A percentile compares a stretch with the other conserved stretches of the same genome.
These are phyloP conservation scores for Anguilla anguilla DNA, from an alignment of 2,797 vertebrate species.

Conservation along the genomic window DNA sequence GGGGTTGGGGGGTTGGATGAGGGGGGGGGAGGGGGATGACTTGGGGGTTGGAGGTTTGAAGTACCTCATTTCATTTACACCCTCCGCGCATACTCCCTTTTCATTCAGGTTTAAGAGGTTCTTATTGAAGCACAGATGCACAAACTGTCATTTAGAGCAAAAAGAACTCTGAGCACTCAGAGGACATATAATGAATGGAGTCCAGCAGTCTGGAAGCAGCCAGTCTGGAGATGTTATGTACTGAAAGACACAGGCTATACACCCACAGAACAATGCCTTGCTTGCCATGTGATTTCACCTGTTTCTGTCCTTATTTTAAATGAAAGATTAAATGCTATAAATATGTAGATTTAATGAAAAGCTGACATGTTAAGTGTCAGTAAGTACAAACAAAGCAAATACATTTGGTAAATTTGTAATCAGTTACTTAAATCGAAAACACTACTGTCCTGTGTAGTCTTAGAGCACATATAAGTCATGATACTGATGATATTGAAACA, in stretches of 20 bases:
- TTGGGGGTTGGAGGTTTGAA: neutral
- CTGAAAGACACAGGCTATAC: neutral
- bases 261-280: neutral
- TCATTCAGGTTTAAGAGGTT: neutral
- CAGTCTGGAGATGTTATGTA: neutral
- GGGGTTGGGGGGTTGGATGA: no score
- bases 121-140: neutral
- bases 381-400: no score
- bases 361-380: no score
- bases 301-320: neutral
- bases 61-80: neutral
- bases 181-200: neutral
- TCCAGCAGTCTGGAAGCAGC: neutral
- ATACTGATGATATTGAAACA: no score
- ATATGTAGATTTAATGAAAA: no score
- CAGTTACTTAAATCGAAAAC: no score
- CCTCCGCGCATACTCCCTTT: neutral
- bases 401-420: no score
- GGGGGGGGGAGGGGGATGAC: no score
- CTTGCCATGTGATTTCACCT: neutral
- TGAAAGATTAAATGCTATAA: neutral
- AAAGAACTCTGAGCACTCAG: neutral
- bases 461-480: no score
- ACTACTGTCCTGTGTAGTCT: no score
- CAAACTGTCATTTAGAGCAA: neutral